Evolutionary conservation across 2,113 vertebrate genomes (phyloP), one percentile per base, ranked within the genome.

Genomic region (Notarius quadriscutis): DNA sequence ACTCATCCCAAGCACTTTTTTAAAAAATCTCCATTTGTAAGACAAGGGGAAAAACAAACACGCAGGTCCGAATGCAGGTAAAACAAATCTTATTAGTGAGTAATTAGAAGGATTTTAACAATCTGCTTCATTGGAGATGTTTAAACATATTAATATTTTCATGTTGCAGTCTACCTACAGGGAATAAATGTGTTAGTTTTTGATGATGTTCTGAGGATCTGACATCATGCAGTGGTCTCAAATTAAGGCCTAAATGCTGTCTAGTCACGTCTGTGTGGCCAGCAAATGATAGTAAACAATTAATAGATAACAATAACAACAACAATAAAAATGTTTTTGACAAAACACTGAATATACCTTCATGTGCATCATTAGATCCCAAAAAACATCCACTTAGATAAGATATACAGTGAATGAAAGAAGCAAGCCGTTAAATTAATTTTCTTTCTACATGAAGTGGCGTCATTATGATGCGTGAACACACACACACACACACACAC

Each of bases 401-500:
- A 60, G 5, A 20, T 20, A 22, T 22, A 60, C 17, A 60, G 18
- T 20, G 18, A 60, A 60, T 20, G 58, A 20, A 60, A 60, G 58
- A 60, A 60, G 6, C 18, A 5, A 20, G 20, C 20, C 2, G 9
- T 11, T 55, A 14, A 55, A 55, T 10, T 55, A 10, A 55, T 55
- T 10, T 55, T 4, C 58, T 60, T 60, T 60, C 18, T 60, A 20
- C 20, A 20, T 60, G 17, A 60, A 60, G 58, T 22, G 58, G 58
- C 5, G 20, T 20, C 1, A 20, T 5, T 20, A 1, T 58, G 57
- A 53, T 41, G 41, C 41, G 41, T 41, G 41, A 41, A 41, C 67
- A 71, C 67, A 71, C 67, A 71, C 67, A 30, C 67, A 69, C 12
- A 69, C 67, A 69, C 27, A 69, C 67, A 41, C 67, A 71, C 67